Evolutionary conservation across 2,113 vertebrate genomes (phyloP), one percentile per base, ranked within the genome.

Genomic region (Chiloscyllium plagiosum): DNA sequence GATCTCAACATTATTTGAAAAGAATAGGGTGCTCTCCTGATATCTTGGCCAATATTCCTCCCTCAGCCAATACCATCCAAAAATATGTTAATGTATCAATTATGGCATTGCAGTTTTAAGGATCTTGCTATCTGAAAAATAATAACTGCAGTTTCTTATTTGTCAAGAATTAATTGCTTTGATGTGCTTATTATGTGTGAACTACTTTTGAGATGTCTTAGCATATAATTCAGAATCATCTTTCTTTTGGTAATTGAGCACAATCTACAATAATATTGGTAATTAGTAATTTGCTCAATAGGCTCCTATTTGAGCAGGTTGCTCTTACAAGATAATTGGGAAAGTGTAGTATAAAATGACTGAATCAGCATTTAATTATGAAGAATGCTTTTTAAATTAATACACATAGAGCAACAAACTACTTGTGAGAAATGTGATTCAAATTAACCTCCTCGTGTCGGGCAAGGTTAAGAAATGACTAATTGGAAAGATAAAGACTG

Each of bases 331-430:
- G 61, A 68, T 93, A 93, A 93, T 93, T 68, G 89, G 22, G 61
- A 66, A 93, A n/a, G 56, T 93, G 61, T 37, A 37, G 37, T 93
- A 93, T 93, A 93, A 66, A 93, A 61, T 47, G 33, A 93, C 89
- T 93, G 33, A 68, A 93, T 93, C 89, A 93, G 89, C 61, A 22
- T 93, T 66, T 93, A 93, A 93, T 93, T 93, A 93, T 66, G 89
- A 66, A 66, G 89, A 93, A 93, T 93, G 89, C 89, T 93, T 93
- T 93, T 93, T 22, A 66, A 93, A 93, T 68, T 66, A 93, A 93
- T 66, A n/a, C 89, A 93, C 89, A 66, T 93, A 93, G 4, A 10
- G 61, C 10, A 93, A 66, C 89, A 93, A 93, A 66, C 61, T 66
- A 93, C 89, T 93, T 93, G 56, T 93, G 89, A 93, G 33, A 93